Percentiles rank a stretch among this genome's conserved stretches.
phyloP scores from a whole-genome alignment of 2,797 vertebrate species.

The Poeciliopsis gracilis region DNA sequence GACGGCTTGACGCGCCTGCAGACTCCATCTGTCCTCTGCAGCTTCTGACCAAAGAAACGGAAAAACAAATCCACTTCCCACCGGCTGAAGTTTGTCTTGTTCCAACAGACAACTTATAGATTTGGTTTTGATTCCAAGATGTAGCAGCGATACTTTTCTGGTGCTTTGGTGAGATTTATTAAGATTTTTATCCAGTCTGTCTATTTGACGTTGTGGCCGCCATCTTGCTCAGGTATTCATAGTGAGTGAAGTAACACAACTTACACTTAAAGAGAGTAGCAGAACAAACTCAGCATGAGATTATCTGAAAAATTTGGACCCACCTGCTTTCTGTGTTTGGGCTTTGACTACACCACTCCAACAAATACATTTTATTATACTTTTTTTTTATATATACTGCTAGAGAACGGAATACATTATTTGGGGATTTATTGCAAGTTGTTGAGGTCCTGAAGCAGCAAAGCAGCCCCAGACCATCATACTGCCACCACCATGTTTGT shows the following conservation, averaged over 20 bases:
- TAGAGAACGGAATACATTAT: no score
- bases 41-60: slow-evolving; percentile 17
- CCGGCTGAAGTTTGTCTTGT: not conserved
- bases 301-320: not conserved
- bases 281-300: not conserved
- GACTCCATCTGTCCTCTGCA: slow-evolving; percentile 29
- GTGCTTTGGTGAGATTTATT: not conserved
- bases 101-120: not conserved
- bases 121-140: not conserved
- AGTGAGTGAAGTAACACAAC: not conserved
- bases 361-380: not conserved
- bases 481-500: no score
- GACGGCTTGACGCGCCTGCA: slow-evolving; percentile 23
- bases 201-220: not conserved
- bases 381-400: no score
- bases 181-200: not conserved
- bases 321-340: not conserved
- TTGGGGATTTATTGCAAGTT: no score
- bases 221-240: not conserved
- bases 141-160: not conserved
- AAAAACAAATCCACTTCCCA: slow-evolving; percentile 4
- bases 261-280: not conserved
- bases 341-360: not conserved
- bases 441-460: no score
- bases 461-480: no score